Evolutionary conservation across 2,797 vertebrate species (phyloP).

Genomic region (Pteropus rufus): DNA sequence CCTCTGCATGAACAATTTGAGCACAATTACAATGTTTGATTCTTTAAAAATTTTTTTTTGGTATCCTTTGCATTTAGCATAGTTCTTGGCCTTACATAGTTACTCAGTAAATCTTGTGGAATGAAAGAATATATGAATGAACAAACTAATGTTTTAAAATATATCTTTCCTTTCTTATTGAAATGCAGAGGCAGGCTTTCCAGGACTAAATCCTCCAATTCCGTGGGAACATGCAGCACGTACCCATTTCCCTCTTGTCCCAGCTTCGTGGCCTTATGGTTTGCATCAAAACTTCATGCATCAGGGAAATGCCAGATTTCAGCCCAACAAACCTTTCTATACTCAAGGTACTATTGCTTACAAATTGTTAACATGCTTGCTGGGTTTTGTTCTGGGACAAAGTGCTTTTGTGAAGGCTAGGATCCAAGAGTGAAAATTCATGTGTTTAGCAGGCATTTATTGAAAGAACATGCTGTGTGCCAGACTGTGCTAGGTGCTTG

Average conservation of each 20-base stretch:
- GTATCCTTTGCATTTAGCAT: not conserved
- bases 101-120: conserved; percentile 28
- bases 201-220: conserved; percentile 88
- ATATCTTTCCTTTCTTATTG: conserved; percentile 79
- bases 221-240: conserved; percentile 92
- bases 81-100: not conserved
- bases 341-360: conserved; percentile 88
- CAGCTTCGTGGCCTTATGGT: conserved; percentile 94
- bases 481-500: not conserved
- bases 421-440: not conserved
- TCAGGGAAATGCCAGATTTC: conserved; percentile 91
- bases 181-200: conserved; percentile 91
- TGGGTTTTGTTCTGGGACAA: conserved; percentile 20
- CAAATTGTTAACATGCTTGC: not conserved
- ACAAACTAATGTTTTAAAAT: conserved; percentile 61
- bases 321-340: conserved; percentile 92
- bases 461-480: not conserved
- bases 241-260: conserved; percentile 88
- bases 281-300: conserved; percentile 96
- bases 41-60: not conserved
- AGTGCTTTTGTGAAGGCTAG: not conserved
- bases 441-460: not conserved
- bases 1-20: conserved; percentile 4
- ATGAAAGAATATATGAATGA: conserved; percentile 43
- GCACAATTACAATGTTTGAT: conserved; percentile 14